Conservation (phyloP, 2,888 invertebrate genomes). For the Cantharis nigra region DNA sequence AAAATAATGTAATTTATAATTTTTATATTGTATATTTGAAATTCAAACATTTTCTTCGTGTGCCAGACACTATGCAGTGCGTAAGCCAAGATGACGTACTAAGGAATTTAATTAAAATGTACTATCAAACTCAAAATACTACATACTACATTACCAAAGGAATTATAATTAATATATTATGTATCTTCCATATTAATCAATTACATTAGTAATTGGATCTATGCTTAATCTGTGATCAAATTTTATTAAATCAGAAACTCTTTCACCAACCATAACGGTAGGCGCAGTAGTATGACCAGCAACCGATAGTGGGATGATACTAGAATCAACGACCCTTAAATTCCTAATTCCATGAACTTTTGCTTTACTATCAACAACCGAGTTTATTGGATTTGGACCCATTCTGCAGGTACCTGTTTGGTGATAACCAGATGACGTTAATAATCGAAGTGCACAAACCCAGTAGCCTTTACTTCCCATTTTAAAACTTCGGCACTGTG, state of each 20-base stretch:
- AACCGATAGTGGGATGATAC: not conserved
- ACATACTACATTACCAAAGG: too few species aligned
- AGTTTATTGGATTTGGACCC: not conserved
- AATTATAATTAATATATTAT: too few species aligned
- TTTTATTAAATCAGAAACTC: not conserved
- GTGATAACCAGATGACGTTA: not conserved
- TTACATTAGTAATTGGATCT: not conserved
- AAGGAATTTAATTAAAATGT: too few species aligned
- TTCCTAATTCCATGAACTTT: not conserved
- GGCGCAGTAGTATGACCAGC: not conserved
- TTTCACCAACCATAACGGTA: not conserved
- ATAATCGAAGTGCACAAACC: not conserved
- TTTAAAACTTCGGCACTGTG: not conserved
- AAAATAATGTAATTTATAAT: too few species aligned
- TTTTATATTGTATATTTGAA: too few species aligned
- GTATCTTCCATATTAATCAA: too few species aligned
- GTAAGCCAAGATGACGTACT: too few species aligned
- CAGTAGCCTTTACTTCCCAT: not conserved
- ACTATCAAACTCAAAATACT: too few species aligned
- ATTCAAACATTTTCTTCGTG: too few species aligned
- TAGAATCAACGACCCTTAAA: not conserved
- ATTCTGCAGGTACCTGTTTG: not conserved
- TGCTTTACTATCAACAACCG: not conserved
- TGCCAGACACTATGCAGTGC: too few species aligned
- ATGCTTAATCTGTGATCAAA: not conserved